Conservation (phyloP, 2,888 invertebrate species). For the Lucinisca nassula region DNA sequence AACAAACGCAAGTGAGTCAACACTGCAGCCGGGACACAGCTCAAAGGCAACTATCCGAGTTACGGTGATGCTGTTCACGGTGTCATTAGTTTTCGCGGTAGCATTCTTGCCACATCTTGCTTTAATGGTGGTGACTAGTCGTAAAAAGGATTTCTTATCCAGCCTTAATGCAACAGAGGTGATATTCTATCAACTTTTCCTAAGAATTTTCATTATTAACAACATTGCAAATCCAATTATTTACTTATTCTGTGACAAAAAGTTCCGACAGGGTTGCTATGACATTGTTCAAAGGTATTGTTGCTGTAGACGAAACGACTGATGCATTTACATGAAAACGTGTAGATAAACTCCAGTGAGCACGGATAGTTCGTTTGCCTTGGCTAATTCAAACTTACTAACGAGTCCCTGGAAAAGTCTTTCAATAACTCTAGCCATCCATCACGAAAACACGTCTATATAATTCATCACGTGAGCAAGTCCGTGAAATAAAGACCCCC, state of each 20-base stretch:
- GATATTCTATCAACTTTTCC: conserved; percentile 58
- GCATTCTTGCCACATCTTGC: conserved; percentile 62
- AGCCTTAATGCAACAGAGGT: conserved; percentile 28
- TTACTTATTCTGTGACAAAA: conserved; percentile 68
- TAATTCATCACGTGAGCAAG: no score
- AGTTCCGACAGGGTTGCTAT: conserved; percentile 48
- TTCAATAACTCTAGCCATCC: no score
- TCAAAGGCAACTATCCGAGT: conserved; percentile 53
- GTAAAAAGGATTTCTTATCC: conserved; percentile 35
- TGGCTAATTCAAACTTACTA: no score
- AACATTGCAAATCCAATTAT: conserved; percentile 70
- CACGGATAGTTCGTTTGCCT: no score
- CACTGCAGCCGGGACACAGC: neutral
- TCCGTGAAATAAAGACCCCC: no score
- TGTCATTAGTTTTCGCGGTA: conserved; percentile 55
- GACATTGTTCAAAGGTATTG: neutral
- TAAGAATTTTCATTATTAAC: conserved; percentile 67
- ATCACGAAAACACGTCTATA: no score
- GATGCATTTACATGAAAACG: neutral
- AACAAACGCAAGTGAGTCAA: neutral
- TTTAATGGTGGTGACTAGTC: conserved; percentile 47
- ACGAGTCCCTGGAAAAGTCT: no score
- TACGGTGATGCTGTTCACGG: conserved; percentile 64
- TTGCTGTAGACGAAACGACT: neutral
- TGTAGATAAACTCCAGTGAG: no score